Evolutionary conservation across 2,888 invertebrate genomes (phyloP).

Genomic region (Amaurobius ferox): DNA sequence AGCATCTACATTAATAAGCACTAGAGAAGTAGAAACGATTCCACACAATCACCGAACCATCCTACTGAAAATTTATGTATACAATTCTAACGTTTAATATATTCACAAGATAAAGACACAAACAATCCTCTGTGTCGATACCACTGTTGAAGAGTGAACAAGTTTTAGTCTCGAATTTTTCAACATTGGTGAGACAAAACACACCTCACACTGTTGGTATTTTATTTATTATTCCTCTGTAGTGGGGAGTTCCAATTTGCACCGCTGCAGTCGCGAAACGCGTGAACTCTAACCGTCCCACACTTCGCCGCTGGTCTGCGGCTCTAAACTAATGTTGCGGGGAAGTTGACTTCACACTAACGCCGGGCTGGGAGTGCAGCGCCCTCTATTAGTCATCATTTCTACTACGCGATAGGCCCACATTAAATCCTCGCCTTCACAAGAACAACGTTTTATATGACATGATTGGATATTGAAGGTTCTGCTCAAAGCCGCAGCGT

Average conservation of each 20-base stretch:
- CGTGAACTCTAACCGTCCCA: slow-evolving; percentile 37
- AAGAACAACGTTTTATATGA: too few relatives aligned
- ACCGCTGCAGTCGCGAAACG: slow-evolving; percentile 27
- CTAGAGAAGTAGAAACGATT: slow-evolving; percentile 30
- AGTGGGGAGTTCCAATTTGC: slow-evolving; percentile 6
- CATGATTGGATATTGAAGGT: too few relatives aligned
- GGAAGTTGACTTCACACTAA: slow-evolving; percentile 68
- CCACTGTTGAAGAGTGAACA: neutral
- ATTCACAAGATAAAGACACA: neutral
- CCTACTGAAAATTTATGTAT: neutral
- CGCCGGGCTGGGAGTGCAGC: slow-evolving; percentile 38
- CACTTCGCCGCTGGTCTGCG: slow-evolving; percentile 48
- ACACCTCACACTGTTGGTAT: neutral
- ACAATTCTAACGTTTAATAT: neutral
- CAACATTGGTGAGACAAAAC: slow-evolving; percentile 28
- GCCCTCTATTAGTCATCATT: slow-evolving; percentile 52
- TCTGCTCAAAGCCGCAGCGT: too few relatives aligned
- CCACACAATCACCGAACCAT: slow-evolving; percentile 19
- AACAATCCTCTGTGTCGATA: neutral
- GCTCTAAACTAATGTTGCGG: slow-evolving; percentile 68
- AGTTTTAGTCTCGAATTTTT: slow-evolving; percentile 27
- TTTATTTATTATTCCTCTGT: slow-evolving; percentile 43
- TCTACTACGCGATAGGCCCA: neutral
- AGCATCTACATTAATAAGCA: slow-evolving; percentile 36
- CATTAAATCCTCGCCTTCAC: neutral